Conservation (phyloP, 2,113 vertebrate species). For the Brevimyrus niger region DNA sequence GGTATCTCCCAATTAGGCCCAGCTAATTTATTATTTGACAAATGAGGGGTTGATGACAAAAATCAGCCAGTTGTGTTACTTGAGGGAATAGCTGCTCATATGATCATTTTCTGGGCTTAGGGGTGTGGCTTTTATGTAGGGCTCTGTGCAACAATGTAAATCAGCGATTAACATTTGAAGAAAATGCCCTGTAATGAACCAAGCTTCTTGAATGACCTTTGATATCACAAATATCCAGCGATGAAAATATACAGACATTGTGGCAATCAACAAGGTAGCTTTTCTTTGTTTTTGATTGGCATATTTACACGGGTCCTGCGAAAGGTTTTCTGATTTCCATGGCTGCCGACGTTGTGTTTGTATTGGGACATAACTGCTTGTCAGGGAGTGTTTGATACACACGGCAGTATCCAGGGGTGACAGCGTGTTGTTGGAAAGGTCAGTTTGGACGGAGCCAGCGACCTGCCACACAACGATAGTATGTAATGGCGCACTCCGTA, state of each 20-base stretch:
- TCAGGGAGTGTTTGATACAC: background rate
- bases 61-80: background rate
- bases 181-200: background rate
- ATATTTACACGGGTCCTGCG: background rate
- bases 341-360: background rate
- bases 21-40: background rate
- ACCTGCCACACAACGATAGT: background rate
- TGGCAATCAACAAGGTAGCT: background rate
- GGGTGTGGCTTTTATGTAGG: background rate
- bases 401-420: background rate
- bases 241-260: background rate
- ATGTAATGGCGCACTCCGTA: background rate
- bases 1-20: background rate
- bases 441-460: background rate
- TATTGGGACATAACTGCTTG: constrained; percentile 6
- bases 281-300: background rate
- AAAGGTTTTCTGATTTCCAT: background rate
- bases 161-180: background rate
- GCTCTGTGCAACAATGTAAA: background rate
- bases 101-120: background rate
- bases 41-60: background rate
- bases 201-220: background rate
- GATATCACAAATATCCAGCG: background rate
- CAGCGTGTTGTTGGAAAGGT: background rate
- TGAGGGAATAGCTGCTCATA: background rate